Conservation (phyloP, 2,797 vertebrate genomes). For the Phrynocephalus guinanensis region DNA sequence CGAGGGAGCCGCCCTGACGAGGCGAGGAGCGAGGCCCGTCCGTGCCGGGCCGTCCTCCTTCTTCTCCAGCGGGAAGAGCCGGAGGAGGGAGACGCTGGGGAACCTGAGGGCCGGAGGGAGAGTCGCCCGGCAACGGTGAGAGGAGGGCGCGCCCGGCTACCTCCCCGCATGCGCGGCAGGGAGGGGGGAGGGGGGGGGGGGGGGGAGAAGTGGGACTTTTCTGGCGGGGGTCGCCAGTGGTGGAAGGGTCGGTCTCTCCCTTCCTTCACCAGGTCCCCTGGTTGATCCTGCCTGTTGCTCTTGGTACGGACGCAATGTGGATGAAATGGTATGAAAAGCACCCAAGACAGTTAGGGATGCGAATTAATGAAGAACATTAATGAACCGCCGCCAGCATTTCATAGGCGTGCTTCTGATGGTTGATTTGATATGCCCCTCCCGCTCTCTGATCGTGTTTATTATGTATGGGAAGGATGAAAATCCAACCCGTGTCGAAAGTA, state of each 20-base stretch:
- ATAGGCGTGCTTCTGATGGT: neutral
- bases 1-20: slow-evolving; percentile 13
- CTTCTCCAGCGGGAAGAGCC: slow-evolving; percentile 57
- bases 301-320: too few species aligned
- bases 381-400: neutral
- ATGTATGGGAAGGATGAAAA: too few species aligned
- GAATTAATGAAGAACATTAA: neutral
- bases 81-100: slow-evolving; percentile 68
- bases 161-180: slow-evolving; percentile 30
- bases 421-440: neutral
- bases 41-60: slow-evolving; percentile 42
- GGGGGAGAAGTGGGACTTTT: neutral
- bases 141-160: slow-evolving; percentile 15
- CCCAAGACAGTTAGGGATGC: too few species aligned
- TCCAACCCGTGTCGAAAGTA: too few species aligned
- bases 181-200: neutral
- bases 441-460: neutral
- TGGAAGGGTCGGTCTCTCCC: too few species aligned
- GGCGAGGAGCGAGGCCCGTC: slow-evolving; percentile 37
- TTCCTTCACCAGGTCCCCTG: too few species aligned
- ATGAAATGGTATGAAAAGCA: too few species aligned
- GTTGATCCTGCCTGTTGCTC: neutral
- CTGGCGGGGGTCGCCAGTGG: neutral
- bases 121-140: slow-evolving; percentile 75
- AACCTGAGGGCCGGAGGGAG: slow-evolving; percentile 66